Base-by-base conservation (phyloP, 2,797 vertebrate species). In the Spinibarbus caldwelli region DNA sequence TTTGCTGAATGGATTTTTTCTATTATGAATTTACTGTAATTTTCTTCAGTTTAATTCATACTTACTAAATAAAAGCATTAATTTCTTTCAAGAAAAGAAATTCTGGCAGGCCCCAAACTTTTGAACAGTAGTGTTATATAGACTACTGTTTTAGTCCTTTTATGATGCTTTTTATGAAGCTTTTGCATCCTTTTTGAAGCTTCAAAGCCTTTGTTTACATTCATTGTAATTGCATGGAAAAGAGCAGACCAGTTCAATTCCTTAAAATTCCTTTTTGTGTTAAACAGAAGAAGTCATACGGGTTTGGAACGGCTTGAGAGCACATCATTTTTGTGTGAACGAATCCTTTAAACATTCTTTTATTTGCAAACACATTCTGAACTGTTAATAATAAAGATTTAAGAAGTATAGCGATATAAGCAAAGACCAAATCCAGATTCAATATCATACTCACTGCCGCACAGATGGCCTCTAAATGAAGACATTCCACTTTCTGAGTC, bases 391-490 rank as follows among this genome's bases (percentile, higher is more conserved):
- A 62, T 15, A 59, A 14, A 14, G 10, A 52, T 26, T 49, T 62
- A 62, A 81, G 15, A 57, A 43, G 11, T 10, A 17, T 57, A 14
- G 41, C 6, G 11, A 29, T n/a, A 8, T 8, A 4, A 57, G 6
- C n/a, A 54, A 47, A 52, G 38, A 64, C 23, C 5, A 8, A 78
- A 45, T 78, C 17, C n/a, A 62, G 41, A 66, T 31, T n/a, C 17
- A 57, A 54, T 45, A 36, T 34, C 43, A 73, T 85, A 90, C 89
- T 88, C 54, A 99, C 97, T 5, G 97, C 96, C 0, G 97, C 96
- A 78, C 95, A 96, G 84, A 99, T 95, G 0, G 96, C 95, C 90
- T 98, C 97, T 78, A 99, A 91, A 86, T 99, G 97, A 36, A 98
- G 93, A 2, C 96, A 95, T 89, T 99, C 98, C 88, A 99, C 93